Percentiles rank a stretch among this genome's conserved stretches.
phyloP scores from a whole-genome alignment of 1,140 invertebrate genomes.

The Leucophenga varia region DNA sequence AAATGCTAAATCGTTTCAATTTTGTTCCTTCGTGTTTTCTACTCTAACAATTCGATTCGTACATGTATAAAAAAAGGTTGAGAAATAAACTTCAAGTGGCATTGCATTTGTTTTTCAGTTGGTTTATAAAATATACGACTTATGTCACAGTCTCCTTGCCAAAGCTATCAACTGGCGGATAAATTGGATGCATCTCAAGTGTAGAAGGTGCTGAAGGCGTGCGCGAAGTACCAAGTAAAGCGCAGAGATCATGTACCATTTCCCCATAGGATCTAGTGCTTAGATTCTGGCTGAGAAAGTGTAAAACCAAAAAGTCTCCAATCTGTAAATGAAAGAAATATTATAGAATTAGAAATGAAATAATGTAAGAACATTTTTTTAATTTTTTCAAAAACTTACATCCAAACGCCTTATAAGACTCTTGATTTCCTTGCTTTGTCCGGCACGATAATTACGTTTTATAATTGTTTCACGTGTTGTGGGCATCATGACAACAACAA shows the following conservation, averaged over 20 bases:
- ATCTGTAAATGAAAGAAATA: constrained; percentile 60
- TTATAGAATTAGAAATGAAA: not conserved
- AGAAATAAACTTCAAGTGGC: too few relatives aligned
- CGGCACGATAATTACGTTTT: constrained; percentile 74
- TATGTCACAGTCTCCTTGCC: constrained; percentile 81
- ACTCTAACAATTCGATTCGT: too few relatives aligned
- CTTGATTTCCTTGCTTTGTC: constrained; percentile 68
- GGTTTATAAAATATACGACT: too few relatives aligned
- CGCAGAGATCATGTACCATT: constrained; percentile 66
- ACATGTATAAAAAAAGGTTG: too few relatives aligned
- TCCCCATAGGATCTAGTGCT: constrained; percentile 78
- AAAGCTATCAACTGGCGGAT: constrained; percentile 74
- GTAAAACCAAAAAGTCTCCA: constrained; percentile 81
- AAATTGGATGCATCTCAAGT: constrained; percentile 80
- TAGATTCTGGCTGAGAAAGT: constrained; percentile 82
- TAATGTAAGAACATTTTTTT: not conserved
- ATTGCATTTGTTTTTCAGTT: too few relatives aligned
- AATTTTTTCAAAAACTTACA: constrained; percentile 58
- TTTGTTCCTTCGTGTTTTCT: too few relatives aligned
- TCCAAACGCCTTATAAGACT: constrained; percentile 75
- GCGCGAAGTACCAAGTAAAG: constrained; percentile 66
- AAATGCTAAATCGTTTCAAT: constrained; percentile 4
- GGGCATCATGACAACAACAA: constrained; percentile 75
- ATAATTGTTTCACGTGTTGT: constrained; percentile 78
- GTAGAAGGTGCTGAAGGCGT: constrained; percentile 82